Percentiles rank a stretch among this genome's conserved stretches.
Evolutionary conservation across 1,140 invertebrate species (phyloP).

Genomic region (Cyclargus thomasi): DNA sequence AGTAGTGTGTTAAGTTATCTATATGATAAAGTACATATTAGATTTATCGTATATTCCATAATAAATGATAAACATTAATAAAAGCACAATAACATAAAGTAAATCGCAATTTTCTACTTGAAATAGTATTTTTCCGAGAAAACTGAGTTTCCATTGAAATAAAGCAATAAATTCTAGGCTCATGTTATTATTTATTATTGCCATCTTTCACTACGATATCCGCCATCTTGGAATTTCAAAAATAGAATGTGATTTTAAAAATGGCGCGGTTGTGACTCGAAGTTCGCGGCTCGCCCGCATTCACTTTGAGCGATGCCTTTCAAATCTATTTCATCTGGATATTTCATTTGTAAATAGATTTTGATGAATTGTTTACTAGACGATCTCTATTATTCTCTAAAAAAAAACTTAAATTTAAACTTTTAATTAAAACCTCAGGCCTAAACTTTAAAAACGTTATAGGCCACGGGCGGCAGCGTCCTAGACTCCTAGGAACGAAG

Average conservation of each 20-base stretch:
- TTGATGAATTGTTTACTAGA: too few species aligned
- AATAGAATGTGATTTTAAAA: neutral
- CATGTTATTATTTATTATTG: neutral
- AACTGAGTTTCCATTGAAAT: neutral
- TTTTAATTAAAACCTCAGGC: too few species aligned
- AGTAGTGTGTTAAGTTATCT: too few species aligned
- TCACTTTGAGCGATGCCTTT: neutral
- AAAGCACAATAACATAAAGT: too few species aligned
- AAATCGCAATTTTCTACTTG: neutral
- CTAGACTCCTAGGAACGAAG: too few species aligned
- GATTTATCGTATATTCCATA: neutral
- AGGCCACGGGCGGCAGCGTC: too few species aligned
- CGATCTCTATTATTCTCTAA: too few species aligned
- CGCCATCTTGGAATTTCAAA: neutral
- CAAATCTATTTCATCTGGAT: neutral
- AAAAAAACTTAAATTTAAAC: too few species aligned
- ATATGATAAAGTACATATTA: too few species aligned
- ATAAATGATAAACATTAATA: too few species aligned
- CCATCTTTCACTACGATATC: neutral
- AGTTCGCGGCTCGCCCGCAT: neutral
- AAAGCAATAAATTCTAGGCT: conserved; percentile 3
- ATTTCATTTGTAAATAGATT: too few species aligned
- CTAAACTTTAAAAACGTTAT: too few species aligned
- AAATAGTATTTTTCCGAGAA: neutral
- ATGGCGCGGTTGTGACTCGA: neutral